phyloP scores from a whole-genome alignment of 1,140 invertebrate species.

The Acyrthosiphon pisum region DNA sequence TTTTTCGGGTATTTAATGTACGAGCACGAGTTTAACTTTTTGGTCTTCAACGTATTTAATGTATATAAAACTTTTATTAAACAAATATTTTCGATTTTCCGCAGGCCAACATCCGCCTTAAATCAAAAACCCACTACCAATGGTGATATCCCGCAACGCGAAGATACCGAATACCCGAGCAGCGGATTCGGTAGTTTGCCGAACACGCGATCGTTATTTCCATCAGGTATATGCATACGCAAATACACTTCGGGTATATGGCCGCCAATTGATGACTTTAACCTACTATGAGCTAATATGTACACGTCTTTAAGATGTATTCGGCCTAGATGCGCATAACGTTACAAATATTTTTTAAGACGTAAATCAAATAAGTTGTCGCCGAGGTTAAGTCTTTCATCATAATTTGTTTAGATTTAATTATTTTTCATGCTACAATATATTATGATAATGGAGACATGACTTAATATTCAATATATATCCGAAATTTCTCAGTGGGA shows the following conservation, averaged over 20 bases:
- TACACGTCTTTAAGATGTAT: not conserved
- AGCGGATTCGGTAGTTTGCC: conserved; percentile 84
- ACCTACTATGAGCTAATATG: not conserved
- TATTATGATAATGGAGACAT: not conserved
- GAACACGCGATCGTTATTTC: conserved; percentile 73
- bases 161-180: conserved; percentile 76
- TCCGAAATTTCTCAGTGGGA: not conserved
- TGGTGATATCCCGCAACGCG: conserved; percentile 64
- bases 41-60: not conserved
- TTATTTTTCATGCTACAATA: not conserved
- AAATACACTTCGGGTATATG: not conserved
- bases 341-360: not conserved
- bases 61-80: not conserved
- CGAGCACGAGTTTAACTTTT: not conserved
- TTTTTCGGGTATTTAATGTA: not conserved
- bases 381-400: not conserved
- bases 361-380: not conserved
- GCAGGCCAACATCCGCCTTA: conserved; percentile 73
- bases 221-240: conserved; percentile 63
- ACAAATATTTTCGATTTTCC: conserved; percentile 45
- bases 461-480: not conserved
- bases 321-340: not conserved
- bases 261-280: not conserved
- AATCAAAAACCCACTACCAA: conserved; percentile 68
- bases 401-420: not conserved